Conservation (phyloP, 2,113 vertebrate genomes). For the Calonectris borealis region DNA sequence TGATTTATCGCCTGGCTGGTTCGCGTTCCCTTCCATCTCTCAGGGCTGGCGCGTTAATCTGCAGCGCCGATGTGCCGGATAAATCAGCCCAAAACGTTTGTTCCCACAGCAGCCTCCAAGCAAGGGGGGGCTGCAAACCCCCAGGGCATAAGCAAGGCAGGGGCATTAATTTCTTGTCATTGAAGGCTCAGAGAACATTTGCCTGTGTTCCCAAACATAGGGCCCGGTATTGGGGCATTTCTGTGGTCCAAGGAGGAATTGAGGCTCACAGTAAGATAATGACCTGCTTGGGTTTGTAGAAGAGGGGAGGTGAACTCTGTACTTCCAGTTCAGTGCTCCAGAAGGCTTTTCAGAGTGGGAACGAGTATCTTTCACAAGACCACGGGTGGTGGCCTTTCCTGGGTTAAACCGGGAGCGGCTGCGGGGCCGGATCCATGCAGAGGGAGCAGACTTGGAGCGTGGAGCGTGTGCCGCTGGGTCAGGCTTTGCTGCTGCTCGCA, state of each 20-base stretch:
- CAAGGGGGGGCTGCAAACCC: neutral
- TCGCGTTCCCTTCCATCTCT: neutral
- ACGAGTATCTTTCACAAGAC: fast-evolving
- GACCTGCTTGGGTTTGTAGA: neutral
- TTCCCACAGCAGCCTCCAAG: neutral
- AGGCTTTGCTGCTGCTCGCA: neutral
- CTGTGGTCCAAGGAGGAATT: neutral
- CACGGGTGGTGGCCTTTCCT: neutral
- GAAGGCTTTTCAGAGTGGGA: neutral
- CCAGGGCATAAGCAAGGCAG: neutral
- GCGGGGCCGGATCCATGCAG: fast-evolving
- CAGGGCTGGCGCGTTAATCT: neutral
- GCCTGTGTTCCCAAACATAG: neutral
- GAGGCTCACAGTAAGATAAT: fast-evolving
- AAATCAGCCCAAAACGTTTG: neutral
- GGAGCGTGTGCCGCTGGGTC: neutral
- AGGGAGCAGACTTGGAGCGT: neutral
- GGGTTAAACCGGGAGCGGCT: neutral
- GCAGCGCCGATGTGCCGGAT: neutral
- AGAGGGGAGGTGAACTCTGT: neutral
- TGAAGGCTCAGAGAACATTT: neutral
- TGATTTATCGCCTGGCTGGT: neutral
- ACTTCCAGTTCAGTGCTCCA: neutral
- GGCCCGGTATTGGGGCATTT: neutral
- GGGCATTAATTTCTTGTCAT: neutral